Conservation (phyloP, 2,113 vertebrate species). For the Hippocampus guttulatus region DNA sequence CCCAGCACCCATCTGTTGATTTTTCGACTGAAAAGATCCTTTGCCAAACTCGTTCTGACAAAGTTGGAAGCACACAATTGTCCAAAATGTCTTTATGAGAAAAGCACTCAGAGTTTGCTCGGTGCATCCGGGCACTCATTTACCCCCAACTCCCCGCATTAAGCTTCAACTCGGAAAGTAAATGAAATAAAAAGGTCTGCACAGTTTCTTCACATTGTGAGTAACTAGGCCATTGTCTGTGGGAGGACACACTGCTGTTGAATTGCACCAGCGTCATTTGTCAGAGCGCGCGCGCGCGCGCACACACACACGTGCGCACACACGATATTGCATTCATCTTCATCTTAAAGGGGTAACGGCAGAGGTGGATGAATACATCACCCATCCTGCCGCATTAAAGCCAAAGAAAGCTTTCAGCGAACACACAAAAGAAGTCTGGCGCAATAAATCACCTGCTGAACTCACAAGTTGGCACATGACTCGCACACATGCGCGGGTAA, state of each 20-base stretch:
- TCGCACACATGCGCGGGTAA: constrained; percentile 20
- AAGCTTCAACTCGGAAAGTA: neutral
- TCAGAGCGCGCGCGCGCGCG: neutral
- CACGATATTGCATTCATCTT: constrained; percentile 7
- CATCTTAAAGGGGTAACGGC: constrained; percentile 13
- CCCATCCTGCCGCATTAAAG: constrained; percentile 2
- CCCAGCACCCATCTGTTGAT: neutral
- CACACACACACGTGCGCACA: neutral
- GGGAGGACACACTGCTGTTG: constrained; percentile 8
- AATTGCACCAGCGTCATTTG: constrained; percentile 6
- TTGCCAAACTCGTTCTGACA: neutral
- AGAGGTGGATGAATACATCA: constrained; percentile 17
- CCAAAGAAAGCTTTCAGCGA: neutral
- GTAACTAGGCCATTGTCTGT: constrained; percentile 2
- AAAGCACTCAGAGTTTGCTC: neutral
- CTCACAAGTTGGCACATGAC: constrained; percentile 40
- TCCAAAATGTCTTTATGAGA: neutral
- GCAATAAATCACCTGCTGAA: constrained; percentile 27
- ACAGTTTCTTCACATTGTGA: neutral
- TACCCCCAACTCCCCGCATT: neutral
- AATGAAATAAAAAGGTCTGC: neutral
- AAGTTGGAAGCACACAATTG: neutral
- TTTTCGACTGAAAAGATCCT: neutral
- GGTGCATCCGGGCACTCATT: neutral
- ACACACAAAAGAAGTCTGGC: constrained; percentile 2